phyloP scores from a whole-genome alignment of 2,888 invertebrate species.

The Volucella inanis region DNA sequence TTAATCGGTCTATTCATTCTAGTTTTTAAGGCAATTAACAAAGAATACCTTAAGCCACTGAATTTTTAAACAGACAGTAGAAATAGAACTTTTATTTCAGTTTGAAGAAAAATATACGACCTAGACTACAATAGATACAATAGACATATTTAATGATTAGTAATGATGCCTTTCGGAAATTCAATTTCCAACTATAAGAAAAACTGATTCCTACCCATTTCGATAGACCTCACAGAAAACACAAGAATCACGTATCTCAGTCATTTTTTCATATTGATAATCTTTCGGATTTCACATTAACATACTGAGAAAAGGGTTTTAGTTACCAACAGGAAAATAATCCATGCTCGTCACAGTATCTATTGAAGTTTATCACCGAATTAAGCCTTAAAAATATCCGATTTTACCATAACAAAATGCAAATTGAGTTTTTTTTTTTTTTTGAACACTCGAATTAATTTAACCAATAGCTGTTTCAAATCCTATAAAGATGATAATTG shows the following conservation, averaged over 20 bases:
- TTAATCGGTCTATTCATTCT: conserved; percentile 12
- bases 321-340: background rate
- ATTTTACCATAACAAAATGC: conserved; percentile 28
- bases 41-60: conserved; percentile 45
- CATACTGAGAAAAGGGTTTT: conserved; percentile 45
- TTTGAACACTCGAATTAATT: conserved; percentile 2
- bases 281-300: conserved; percentile 38
- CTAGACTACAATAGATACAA: conserved; percentile 35
- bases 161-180: background rate
- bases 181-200: conserved; percentile 40
- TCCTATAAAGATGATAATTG: conserved; percentile 51
- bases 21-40: conserved; percentile 39
- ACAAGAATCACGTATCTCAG: background rate
- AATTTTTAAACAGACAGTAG: conserved; percentile 16
- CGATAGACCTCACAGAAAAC: conserved; percentile 7
- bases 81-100: background rate
- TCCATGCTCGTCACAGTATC: background rate
- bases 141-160: conserved; percentile 19
- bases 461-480: conserved; percentile 9
- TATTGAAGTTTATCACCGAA: conserved; percentile 3
- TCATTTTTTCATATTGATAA: conserved; percentile 34
- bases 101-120: too few species aligned
- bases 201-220: conserved; percentile 21
- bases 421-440: conserved; percentile 22
- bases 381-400: conserved; percentile 44